Evolutionary conservation across 2,888 invertebrate species (phyloP).

Genomic region (Pristionchus arcanus): DNA sequence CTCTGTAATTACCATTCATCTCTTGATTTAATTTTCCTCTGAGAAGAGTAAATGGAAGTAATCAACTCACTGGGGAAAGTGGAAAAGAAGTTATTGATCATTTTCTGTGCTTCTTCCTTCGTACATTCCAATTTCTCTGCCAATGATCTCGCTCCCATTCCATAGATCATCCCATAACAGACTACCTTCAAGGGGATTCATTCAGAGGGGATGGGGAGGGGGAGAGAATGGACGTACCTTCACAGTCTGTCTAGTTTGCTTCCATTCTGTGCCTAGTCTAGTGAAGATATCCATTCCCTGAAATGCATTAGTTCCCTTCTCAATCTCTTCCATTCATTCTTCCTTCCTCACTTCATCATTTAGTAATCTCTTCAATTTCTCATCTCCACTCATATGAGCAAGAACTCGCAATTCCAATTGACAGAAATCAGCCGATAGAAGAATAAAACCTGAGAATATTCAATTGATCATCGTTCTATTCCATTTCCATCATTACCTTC

Average conservation of each 20-base stretch:
- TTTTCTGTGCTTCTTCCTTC: slow-evolving; percentile 87
- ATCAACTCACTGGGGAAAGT: slow-evolving; percentile 86
- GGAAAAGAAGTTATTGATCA: slow-evolving; percentile 85
- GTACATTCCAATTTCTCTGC: slow-evolving; percentile 88
- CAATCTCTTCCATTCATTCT: neutral
- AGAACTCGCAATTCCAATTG: slow-evolving; percentile 95
- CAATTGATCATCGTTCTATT: neutral
- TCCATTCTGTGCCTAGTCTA: slow-evolving; percentile 58
- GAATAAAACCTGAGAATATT: slow-evolving; percentile 77
- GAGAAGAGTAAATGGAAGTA: neutral
- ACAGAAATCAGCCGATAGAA: slow-evolving; percentile 95
- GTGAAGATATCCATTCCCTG: slow-evolving; percentile 39
- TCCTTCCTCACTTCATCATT: slow-evolving; percentile 45
- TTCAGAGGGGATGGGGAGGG: slow-evolving; percentile 78
- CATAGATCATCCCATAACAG: slow-evolving; percentile 97
- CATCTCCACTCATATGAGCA: slow-evolving; percentile 91
- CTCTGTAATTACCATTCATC: slow-evolving; percentile 73
- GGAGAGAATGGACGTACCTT: slow-evolving; percentile 79
- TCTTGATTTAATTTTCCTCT: neutral
- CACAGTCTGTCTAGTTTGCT: slow-evolving; percentile 83
- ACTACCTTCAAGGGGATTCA: slow-evolving; percentile 81
- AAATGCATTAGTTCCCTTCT: neutral
- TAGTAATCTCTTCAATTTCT: slow-evolving; percentile 71
- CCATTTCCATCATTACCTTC: neutral
- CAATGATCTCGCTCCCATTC: slow-evolving; percentile 91